A percentile compares a stretch with the other conserved stretches of the same genome.
Conservation (phyloP, 2,888 invertebrate species). For the Protodeltote pygarga region DNA sequence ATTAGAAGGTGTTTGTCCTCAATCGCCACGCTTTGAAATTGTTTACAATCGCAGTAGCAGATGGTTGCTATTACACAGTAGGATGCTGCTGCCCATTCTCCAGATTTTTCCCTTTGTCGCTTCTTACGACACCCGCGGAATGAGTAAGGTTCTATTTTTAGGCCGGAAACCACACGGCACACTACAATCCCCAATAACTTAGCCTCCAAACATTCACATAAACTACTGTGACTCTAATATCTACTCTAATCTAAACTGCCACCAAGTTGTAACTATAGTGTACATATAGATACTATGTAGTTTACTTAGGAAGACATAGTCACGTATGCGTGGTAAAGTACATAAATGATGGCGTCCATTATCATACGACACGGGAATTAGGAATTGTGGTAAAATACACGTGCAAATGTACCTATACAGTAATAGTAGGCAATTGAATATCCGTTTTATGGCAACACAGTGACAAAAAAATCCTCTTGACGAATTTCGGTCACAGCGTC, state of each 20-base stretch:
- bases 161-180: neutral
- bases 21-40: no score
- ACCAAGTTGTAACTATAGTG: conserved; percentile 15
- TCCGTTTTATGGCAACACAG: no score
- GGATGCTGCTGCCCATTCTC: no score
- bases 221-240: conserved; percentile 8
- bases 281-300: conserved; percentile 13
- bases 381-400: neutral
- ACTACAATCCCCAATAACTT: conserved; percentile 2
- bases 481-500: neutral
- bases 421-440: no score
- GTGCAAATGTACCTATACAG: no score
- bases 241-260: conserved; percentile 18
- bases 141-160: no score
- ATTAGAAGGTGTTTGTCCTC: no score
- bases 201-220: neutral
- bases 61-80: no score
- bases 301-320: conserved; percentile 24
- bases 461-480: neutral
- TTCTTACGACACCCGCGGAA: no score
- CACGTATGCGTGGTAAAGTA: conserved; percentile 24
- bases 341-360: conserved; percentile 10
- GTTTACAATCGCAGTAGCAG: no score
- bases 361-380: conserved; percentile 19
- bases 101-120: no score